These are phyloP conservation scores for Nebria ingens DNA, from an alignment of 1,140 invertebrate genomes.

Conservation along the genomic window DNA sequence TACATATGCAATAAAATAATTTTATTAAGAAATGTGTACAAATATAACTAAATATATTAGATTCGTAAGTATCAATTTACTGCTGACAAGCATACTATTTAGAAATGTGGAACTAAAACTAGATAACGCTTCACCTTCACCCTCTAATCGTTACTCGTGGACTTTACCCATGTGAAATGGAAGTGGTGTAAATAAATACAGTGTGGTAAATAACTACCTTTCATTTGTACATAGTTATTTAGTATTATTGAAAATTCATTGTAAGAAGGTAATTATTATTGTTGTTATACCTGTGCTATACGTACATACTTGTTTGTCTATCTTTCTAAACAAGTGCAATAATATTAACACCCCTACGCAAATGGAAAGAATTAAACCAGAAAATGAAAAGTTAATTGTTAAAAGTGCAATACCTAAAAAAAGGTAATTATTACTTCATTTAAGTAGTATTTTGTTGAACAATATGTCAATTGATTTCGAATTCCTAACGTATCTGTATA, in stretches of 20 bases:
- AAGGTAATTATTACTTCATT: constrained; percentile 21
- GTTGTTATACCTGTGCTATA: not conserved
- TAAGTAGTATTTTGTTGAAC: too few species aligned
- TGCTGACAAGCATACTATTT: too few species aligned
- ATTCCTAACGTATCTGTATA: too few species aligned
- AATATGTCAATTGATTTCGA: too few species aligned
- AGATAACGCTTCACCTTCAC: not conserved
- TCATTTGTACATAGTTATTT: not conserved
- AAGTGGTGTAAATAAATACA: not conserved
- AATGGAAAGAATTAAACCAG: not conserved
- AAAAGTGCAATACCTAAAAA: constrained; percentile 25
- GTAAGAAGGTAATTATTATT: not conserved
- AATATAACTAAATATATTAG: too few species aligned
- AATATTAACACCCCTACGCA: not conserved
- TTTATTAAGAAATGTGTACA: too few species aligned
- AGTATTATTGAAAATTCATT: not conserved
- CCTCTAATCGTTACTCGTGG: too few species aligned
- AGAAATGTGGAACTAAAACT: too few species aligned
- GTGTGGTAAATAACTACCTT: not conserved
- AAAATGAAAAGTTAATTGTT: constrained; percentile 13
- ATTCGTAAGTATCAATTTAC: too few species aligned
- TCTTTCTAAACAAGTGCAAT: too few species aligned
- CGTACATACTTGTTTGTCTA: too few species aligned
- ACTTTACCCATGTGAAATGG: not conserved
- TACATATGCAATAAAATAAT: too few species aligned